Evolutionary conservation across 2,797 vertebrate genomes (phyloP).

Genomic region (Esox masquinongy): DNA sequence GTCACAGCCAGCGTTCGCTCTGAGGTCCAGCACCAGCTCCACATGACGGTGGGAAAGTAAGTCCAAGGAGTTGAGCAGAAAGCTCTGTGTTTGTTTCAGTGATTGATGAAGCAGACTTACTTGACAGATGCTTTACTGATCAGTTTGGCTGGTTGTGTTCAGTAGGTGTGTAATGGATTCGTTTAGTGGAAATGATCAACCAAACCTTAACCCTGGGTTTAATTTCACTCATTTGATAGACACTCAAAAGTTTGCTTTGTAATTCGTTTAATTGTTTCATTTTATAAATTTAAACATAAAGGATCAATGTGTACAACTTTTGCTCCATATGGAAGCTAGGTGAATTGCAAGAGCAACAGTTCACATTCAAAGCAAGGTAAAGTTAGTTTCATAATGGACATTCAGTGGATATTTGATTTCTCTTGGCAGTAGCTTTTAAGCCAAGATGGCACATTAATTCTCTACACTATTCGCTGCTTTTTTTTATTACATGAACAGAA

Average conservation of each 20-base stretch:
- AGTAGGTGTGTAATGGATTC: not conserved
- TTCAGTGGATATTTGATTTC: too few species aligned
- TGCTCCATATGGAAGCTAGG: too few species aligned
- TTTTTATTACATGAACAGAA: too few species aligned
- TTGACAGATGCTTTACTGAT: not conserved
- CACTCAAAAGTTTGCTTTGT: conserved; percentile 41
- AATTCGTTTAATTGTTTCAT: not conserved
- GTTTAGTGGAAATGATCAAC: not conserved
- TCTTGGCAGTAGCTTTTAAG: too few species aligned
- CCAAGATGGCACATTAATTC: too few species aligned
- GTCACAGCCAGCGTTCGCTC: conserved; percentile 82
- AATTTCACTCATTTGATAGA: conserved; percentile 62
- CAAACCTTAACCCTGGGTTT: conserved; percentile 51
- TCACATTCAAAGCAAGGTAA: too few species aligned
- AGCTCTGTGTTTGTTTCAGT: not conserved
- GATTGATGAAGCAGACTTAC: not conserved
- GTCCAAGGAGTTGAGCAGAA: conserved; percentile 42
- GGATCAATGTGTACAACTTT: too few species aligned
- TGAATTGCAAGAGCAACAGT: too few species aligned
- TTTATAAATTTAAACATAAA: not conserved
- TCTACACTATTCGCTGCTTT: too few species aligned
- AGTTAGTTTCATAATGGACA: too few species aligned
- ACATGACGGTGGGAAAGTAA: conserved; percentile 92
- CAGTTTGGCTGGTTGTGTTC: conserved; percentile 10
- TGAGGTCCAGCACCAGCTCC: conserved; percentile 94